Conservation (phyloP, 2,113 vertebrate species). For the Crotalus tigris region DNA sequence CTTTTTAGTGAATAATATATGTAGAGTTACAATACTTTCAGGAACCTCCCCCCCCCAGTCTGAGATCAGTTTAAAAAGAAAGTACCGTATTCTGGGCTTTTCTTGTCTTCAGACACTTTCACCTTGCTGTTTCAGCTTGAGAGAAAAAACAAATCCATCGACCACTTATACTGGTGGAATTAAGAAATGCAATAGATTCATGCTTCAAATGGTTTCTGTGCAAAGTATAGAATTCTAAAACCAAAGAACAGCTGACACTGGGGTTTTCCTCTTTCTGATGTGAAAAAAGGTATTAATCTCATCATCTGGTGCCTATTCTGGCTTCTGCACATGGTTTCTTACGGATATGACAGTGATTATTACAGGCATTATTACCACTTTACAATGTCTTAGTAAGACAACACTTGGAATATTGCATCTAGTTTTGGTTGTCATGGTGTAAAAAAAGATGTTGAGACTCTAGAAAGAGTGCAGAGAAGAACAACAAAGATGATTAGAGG, state of each 20-base stretch:
- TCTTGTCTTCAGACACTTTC: constrained; percentile 8
- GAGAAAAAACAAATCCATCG: background rate
- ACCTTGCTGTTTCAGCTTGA: background rate
- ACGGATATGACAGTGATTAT: background rate
- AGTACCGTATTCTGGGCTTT: background rate
- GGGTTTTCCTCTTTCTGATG: background rate
- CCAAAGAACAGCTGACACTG: background rate
- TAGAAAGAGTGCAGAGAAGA: no score
- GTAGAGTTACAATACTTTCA: background rate
- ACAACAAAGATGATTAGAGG: no score
- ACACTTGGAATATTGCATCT: no score
- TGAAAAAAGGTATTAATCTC: background rate
- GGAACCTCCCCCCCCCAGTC: background rate
- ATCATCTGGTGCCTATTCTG: background rate
- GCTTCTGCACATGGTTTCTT: background rate
- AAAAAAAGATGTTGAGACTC: no score
- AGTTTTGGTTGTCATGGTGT: no score
- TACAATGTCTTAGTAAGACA: no score
- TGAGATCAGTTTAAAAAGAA: constrained; percentile 42
- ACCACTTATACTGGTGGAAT: background rate
- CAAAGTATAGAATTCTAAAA: background rate
- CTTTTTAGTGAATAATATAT: background rate
- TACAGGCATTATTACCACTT: no score
- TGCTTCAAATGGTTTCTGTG: background rate
- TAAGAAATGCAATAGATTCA: constrained; percentile 12